Conservation (phyloP, 1,140 invertebrate species). For the Drosophila sp. region DNA sequence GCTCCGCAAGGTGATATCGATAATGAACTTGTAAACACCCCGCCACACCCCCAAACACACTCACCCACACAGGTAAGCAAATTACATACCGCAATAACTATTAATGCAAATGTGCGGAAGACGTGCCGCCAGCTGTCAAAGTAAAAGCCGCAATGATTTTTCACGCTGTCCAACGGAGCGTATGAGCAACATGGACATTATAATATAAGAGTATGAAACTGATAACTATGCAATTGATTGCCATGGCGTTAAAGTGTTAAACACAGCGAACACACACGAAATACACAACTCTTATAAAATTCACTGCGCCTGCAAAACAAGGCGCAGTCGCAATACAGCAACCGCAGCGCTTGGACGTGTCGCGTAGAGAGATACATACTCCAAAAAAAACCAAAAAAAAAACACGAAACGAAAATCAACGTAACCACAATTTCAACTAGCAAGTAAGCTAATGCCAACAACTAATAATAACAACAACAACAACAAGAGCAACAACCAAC, state of each 20-base stretch:
- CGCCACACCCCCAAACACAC: constrained; percentile 19
- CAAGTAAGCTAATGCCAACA: constrained; percentile 65
- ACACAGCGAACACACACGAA: constrained; percentile 3
- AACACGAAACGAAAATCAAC: constrained; percentile 29
- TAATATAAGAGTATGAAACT: constrained; percentile 23
- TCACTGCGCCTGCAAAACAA: constrained; percentile 57
- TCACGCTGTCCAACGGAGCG: constrained; percentile 55
- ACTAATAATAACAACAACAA: constrained; percentile 32
- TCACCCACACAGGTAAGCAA: constrained; percentile 15
- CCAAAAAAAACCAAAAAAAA: constrained; percentile 17
- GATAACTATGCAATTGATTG: constrained; percentile 12
- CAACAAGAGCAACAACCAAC: constrained; percentile 35
- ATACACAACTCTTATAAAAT: constrained; percentile 68
- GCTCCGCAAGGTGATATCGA: constrained; percentile 29
- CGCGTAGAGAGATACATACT: constrained; percentile 40
- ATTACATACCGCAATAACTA: constrained; percentile 28
- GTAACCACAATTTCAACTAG: constrained; percentile 19
- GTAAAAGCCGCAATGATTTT: constrained; percentile 33
- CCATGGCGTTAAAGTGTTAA: constrained; percentile 25
- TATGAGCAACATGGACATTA: constrained; percentile 54
- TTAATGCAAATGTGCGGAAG: constrained; percentile 60
- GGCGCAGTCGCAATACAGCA: constrained; percentile 69
- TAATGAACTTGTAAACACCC: constrained; percentile 69
- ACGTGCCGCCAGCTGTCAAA: constrained; percentile 34
- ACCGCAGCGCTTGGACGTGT: constrained; percentile 66